Base-by-base conservation (phyloP, 2,888 invertebrate species). In the Lithodes maja region DNA sequence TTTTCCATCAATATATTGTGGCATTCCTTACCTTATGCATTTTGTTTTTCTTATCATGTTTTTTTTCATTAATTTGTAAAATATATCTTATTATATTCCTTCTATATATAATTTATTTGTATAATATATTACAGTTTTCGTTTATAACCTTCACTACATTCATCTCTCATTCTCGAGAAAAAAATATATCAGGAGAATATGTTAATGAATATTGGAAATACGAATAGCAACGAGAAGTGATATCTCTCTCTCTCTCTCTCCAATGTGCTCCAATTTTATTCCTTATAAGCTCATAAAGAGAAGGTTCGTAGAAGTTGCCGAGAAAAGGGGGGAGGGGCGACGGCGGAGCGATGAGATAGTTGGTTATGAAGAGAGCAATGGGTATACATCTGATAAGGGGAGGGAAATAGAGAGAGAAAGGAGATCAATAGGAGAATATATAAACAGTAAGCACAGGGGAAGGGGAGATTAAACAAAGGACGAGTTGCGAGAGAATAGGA, bases 281-380 rank as follows among this genome's bases (percentile, higher is more conserved):
- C 81, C 81, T 81, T 81, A 81, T 81, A 81, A 81, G 81, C 68
- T 54, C 81, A 68, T 81, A 81, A 81, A 68, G 68, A 68, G 68
- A 68, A 68, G 12, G 49, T n/a, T 71, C 49, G 49, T 49, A 33
- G 68, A 61, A n/a, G 68, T 12, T 49, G n/a, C 33, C 49, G 68
- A 81, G 61, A 68, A 33, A 68, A 52, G 68, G 68, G 81, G 68
- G 49, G 81, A 53, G 52, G 68, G 61, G 81, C 61, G 81, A 68
- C 68, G n/a, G n/a, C 7, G n/a, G 71, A n/a, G n/a, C n/a, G 81
- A 49, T 68, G 68, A 81, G 81, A 53, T 15, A 49, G 81, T 49
- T 15, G 68, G 52, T 33, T 49, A 68, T 33, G 71, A n/a, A 71
- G 71, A 71, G 71, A 68, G 68, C 15, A 33, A 53, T 81, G 50